Evolutionary conservation across 2,888 invertebrate species (phyloP).

Genomic region (Copidosoma aretas): DNA sequence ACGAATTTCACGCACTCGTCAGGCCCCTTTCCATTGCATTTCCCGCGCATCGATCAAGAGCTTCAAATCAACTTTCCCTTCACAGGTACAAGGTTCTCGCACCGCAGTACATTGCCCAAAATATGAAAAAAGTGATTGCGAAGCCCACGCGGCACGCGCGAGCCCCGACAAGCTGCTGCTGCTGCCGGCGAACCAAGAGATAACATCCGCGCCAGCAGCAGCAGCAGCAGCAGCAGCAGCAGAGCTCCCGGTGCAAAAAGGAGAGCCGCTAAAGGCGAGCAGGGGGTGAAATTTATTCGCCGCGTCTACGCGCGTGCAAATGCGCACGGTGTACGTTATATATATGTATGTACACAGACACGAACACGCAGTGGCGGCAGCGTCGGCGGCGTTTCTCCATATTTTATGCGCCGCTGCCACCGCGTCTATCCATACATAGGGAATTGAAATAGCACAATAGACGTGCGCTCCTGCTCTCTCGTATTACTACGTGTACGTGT

Average conservation of each 20-base stretch:
- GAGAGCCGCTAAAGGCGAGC: constrained; percentile 21
- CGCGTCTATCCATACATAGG: constrained; percentile 29
- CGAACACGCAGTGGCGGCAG: constrained; percentile 3
- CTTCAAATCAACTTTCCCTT: too few relatives aligned
- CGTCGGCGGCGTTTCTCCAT: constrained; percentile 30
- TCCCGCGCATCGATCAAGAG: too few relatives aligned
- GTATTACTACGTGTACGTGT: too few relatives aligned
- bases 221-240: background rate
- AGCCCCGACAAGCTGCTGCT: background rate
- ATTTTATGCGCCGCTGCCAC: constrained; percentile 24
- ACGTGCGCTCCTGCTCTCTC: constrained; percentile 1
- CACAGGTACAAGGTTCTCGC: too few relatives aligned
- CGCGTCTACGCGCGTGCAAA: constrained; percentile 1
- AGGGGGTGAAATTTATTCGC: constrained; percentile 28
- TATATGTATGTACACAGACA: constrained; percentile 11
- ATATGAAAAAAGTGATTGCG: background rate
- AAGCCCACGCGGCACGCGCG: background rate
- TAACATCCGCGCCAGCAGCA: background rate
- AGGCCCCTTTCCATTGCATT: too few relatives aligned
- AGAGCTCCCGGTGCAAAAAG: background rate
- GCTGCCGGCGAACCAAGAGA: background rate
- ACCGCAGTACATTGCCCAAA: too few relatives aligned
- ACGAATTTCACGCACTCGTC: too few relatives aligned
- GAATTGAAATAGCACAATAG: constrained; percentile 40
- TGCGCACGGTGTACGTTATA: too few relatives aligned